These are phyloP conservation scores for Phyllostomus hastatus DNA, from an alignment of 2,113 vertebrate genomes.

Conservation along the genomic window DNA sequence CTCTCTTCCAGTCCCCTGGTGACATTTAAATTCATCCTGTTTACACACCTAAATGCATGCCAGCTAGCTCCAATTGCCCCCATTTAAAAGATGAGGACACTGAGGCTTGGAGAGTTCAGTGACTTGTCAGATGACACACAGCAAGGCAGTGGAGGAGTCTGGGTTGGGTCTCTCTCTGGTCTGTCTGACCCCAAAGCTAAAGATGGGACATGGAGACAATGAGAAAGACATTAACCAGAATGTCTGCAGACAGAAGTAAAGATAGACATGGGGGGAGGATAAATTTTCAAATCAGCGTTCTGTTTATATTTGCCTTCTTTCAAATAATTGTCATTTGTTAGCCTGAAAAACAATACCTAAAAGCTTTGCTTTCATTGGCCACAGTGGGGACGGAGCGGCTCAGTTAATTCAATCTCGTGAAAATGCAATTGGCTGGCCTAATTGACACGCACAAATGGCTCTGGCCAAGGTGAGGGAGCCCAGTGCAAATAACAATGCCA, in stretches of 20 bases:
- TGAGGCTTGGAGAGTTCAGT: neutral
- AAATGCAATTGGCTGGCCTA: neutral
- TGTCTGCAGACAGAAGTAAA: neutral
- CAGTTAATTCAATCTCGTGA: neutral
- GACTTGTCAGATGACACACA: neutral
- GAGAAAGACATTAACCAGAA: neutral
- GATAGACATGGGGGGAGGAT: neutral
- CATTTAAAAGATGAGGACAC: neutral
- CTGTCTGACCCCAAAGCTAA: neutral
- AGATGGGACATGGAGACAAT: neutral
- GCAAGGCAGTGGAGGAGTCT: neutral
- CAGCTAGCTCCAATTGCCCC: neutral
- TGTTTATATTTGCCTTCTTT: neutral
- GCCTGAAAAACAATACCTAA: neutral
- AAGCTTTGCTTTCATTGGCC: neutral
- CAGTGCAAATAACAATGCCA: neutral
- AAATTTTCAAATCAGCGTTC: neutral
- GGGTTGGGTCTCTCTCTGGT: neutral
- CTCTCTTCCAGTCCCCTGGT: no score
- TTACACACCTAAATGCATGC: neutral
- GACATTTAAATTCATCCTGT: neutral
- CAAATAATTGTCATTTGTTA: neutral
- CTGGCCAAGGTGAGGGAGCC: neutral
- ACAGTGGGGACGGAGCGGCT: neutral
- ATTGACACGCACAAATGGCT: slow-evolving; percentile 8